A percentile compares a stretch with the other conserved stretches of the same genome.
Conservation (phyloP, 2,797 vertebrate species). For the Silurus aristotelis region DNA sequence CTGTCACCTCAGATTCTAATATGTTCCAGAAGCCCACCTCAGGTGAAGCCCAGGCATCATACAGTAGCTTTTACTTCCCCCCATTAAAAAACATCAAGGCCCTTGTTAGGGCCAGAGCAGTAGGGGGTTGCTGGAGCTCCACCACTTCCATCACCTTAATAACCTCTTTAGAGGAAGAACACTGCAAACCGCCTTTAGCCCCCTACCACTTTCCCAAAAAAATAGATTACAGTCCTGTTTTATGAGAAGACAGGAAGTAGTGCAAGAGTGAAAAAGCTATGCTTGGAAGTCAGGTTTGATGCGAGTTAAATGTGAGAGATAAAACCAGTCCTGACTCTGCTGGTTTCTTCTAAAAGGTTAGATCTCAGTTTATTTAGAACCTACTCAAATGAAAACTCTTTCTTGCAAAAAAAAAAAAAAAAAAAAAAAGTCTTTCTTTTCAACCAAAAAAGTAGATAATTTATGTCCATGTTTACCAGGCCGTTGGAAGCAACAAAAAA, state of each 20-base stretch:
- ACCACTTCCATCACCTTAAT: conserved; percentile 46
- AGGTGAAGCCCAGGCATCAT: conserved; percentile 40
- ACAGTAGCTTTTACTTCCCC: conserved; percentile 55
- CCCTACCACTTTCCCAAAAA: conserved; percentile 27
- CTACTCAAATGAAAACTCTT: conserved; percentile 47
- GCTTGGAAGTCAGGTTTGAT: conserved; percentile 46
- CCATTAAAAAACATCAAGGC: conserved; percentile 57
- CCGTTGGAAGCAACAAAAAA: conserved; percentile 35
- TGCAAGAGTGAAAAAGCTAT: conserved; percentile 40
- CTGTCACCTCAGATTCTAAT: conserved; percentile 42
- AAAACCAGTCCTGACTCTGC: conserved; percentile 8
- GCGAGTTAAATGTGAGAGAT: conserved; percentile 30
- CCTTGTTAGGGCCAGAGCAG: conserved; percentile 45
- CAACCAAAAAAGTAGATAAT: conserved; percentile 34
- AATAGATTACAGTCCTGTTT: conserved; percentile 54
- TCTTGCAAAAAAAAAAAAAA: conserved; percentile 30
- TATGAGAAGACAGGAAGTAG: conserved; percentile 53
- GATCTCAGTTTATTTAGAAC: conserved; percentile 12
- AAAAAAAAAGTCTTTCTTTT: conserved; percentile 28
- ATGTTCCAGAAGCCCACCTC: conserved; percentile 52
- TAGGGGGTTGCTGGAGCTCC: conserved; percentile 40
- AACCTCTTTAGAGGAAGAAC: conserved; percentile 51
- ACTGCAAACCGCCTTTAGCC: conserved; percentile 47
- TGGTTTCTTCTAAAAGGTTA: conserved; percentile 8
- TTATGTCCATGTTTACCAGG: conserved; percentile 41